Percentiles rank a stretch among this genome's conserved stretches.
These are phyloP conservation scores for Eclectus roratus DNA, from an alignment of 2,113 vertebrate species.

Conservation along the genomic window DNA sequence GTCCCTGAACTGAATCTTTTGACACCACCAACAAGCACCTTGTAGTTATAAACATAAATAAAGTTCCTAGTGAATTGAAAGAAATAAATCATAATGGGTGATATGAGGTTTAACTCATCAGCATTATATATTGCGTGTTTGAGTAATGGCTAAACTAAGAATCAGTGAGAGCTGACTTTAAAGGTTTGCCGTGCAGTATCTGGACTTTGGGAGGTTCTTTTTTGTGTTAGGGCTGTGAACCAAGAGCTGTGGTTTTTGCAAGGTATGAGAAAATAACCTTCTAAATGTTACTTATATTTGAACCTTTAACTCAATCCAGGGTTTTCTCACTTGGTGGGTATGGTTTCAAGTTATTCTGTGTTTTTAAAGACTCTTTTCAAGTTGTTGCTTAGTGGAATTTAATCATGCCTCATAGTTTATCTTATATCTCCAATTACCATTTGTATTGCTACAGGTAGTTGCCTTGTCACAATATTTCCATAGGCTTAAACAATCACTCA, in stretches of 20 bases:
- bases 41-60: slow-evolving; percentile 13
- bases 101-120: slow-evolving; percentile 13
- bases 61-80: neutral
- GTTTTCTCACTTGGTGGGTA: neutral
- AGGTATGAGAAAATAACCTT: neutral
- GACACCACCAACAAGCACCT: neutral
- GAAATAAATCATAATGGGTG: slow-evolving; percentile 28
- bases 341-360: neutral
- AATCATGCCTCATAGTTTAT: neutral
- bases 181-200: neutral
- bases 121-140: neutral
- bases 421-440: neutral
- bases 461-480: neutral
- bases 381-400: neutral
- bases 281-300: neutral
- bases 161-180: neutral
- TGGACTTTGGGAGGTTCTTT: neutral
- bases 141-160: neutral
- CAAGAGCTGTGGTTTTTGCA: neutral
- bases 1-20: neutral
- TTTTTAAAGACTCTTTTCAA: neutral
- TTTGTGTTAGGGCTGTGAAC: neutral
- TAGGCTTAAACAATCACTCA: neutral
- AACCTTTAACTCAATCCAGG: neutral
- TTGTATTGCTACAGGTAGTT: neutral